Percentiles rank a stretch among this genome's conserved stretches.
phyloP scores from a whole-genome alignment of 2,113 vertebrate genomes.

The Hypocryptadius cinnamomeus region DNA sequence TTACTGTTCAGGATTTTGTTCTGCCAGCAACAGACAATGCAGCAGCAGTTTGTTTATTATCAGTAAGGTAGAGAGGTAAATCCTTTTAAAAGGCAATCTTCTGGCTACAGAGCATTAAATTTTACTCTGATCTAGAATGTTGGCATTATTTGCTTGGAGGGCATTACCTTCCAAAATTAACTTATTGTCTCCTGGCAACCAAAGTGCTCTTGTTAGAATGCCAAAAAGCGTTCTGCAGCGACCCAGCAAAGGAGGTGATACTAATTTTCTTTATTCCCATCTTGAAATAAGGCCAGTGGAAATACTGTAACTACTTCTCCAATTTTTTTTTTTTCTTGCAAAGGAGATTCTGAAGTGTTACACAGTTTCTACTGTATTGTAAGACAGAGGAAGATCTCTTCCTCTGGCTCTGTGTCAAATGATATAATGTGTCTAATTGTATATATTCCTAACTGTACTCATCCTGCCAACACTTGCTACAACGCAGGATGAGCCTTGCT shows the following conservation, averaged over 20 bases:
- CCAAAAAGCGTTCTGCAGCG: neutral
- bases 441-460: neutral
- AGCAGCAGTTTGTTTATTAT: neutral
- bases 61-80: neutral
- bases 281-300: neutral
- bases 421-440: neutral
- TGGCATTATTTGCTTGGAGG: slow-evolving; percentile 14
- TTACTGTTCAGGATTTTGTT: neutral
- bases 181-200: slow-evolving; percentile 48
- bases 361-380: neutral
- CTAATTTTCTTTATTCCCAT: neutral
- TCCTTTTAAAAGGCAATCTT: neutral
- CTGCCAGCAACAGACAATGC: neutral
- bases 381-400: neutral
- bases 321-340: neutral
- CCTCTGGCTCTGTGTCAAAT: neutral
- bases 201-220: neutral
- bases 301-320: neutral
- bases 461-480: neutral
- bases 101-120: neutral
- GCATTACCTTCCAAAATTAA: slow-evolving; percentile 51
- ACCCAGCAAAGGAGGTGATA: neutral
- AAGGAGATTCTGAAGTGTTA: neutral
- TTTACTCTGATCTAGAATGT: neutral
- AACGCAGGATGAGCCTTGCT: neutral